phyloP scores from a whole-genome alignment of 2,113 vertebrate genomes.

The Oceanites oceanicus region DNA sequence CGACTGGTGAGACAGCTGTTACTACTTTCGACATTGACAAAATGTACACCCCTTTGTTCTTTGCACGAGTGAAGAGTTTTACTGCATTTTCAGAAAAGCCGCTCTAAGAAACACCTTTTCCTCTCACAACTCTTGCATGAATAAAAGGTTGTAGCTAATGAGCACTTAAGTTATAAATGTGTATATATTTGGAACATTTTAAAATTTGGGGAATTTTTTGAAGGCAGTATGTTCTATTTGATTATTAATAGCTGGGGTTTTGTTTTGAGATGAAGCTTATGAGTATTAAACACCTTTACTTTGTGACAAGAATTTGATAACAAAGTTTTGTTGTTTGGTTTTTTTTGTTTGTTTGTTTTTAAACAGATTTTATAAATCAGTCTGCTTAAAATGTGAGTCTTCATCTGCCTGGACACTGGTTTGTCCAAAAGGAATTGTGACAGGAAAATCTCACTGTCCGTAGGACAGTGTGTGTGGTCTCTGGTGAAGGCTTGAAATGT shows the following conservation, averaged over 20 bases:
- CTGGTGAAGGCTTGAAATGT: conserved; percentile 58
- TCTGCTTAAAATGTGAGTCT: conserved; percentile 31
- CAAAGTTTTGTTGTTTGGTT: conserved; percentile 30
- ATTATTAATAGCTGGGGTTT: conserved; percentile 63
- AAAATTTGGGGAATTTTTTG: conserved; percentile 64
- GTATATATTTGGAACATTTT: conserved; percentile 75
- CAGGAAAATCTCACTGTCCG: conserved; percentile 34
- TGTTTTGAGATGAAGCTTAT: conserved; percentile 61
- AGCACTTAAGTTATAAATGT: conserved; percentile 76
- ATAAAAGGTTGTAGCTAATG: conserved; percentile 59
- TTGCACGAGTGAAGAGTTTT: conserved; percentile 96
- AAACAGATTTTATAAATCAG: conserved; percentile 59
- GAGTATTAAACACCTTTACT: conserved; percentile 55
- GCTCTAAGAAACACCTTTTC: conserved; percentile 76
- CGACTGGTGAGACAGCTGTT: conserved; percentile 91
- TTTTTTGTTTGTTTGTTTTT: neutral
- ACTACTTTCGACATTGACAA: conserved; percentile 94
- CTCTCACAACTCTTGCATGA: conserved; percentile 70
- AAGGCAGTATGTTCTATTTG: conserved; percentile 63
- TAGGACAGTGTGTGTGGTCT: conserved; percentile 27
- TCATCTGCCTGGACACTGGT: conserved; percentile 12
- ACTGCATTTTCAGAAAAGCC: conserved; percentile 93
- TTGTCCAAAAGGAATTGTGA: conserved; percentile 7
- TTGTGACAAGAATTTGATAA: conserved; percentile 60
- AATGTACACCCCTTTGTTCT: conserved; percentile 94